Evolutionary conservation across 2,113 vertebrate genomes (phyloP).

Genomic region (Addax nasomaculatus): DNA sequence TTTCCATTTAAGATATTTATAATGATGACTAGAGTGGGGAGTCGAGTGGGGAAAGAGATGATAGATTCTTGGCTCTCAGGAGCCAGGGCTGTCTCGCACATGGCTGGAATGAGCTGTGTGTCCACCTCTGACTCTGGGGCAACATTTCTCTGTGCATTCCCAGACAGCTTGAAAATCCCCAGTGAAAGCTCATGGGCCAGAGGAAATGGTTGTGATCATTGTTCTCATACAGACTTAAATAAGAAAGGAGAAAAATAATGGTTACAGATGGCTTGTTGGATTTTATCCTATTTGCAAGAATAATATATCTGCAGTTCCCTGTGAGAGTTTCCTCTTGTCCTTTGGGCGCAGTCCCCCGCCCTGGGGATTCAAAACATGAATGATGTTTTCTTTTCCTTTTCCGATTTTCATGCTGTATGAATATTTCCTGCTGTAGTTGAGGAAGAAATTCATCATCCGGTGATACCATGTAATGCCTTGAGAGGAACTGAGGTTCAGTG

Average conservation of each 20-base stretch:
- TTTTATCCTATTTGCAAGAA: not conserved
- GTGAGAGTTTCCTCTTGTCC: not conserved
- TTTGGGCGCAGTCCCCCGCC: not conserved
- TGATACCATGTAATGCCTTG: not conserved
- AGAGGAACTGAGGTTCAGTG: not conserved
- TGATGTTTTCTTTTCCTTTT: not conserved
- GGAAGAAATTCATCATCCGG: not conserved
- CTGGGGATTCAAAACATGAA: not conserved
- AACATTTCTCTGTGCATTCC: not conserved
- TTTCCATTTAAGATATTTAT: not conserved
- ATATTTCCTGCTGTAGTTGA: not conserved
- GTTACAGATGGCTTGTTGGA: not conserved
- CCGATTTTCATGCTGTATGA: not conserved
- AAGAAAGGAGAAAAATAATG: not conserved
- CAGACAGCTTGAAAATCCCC: constrained; percentile 50
- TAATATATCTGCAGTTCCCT: not conserved
- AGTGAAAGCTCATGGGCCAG: not conserved
- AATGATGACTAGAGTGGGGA: not conserved
- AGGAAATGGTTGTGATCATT: not conserved
- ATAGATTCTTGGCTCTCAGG: not conserved
- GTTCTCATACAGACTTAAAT: not conserved
- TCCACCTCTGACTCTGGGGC: not conserved
- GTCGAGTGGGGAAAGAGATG: not conserved
- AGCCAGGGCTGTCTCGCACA: not conserved
- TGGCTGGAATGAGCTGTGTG: constrained; percentile 9